Evolutionary conservation across 2,113 vertebrate species (phyloP), one percentile per base, ranked within the genome.

Genomic region (Neolamprologus variostigma): DNA sequence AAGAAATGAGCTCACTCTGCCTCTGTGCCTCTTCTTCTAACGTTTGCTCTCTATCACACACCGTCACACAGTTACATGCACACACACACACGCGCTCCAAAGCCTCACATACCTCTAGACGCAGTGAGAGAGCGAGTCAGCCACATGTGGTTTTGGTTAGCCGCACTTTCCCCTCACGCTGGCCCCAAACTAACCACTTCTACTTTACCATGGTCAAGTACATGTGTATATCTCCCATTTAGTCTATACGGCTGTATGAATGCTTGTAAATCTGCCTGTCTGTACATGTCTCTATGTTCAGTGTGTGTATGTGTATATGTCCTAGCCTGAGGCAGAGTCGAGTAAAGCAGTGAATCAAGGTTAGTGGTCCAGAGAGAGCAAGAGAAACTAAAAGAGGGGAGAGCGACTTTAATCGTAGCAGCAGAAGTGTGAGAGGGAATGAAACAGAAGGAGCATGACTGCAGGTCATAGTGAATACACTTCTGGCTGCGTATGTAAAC

Each of bases 121-220:
- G 6, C 81, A 91, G 80, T 3, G 23, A 90, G 85, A 73, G 76
- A 45, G 53, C 42, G 28, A 86, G 87, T 84, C 91, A 88, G 92
- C 93, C 93, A 92, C 95, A 96, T 95, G 94, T 95, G 95, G 95
- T 93, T 96, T 93, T 3, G 92, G 95, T 95, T 95, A 95, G 91
- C 92, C 94, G 80, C 94, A 89, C 90, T 90, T 89, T 91, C 63
- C 87, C 94, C 89, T 88, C 83, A 47, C 79, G 12, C 57, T 61
- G 94, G 91, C 95, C 95, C 86, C 94, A 91, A 90, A 93, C 89
- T 89, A 89, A 94, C 94, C 92, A 79, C 91, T 85, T 88, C 45
- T 90, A 86, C 91, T 89, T 91, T 55, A 82, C 86, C 83, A 82
- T n/a, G 88, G 90, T 91, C 86, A 90, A 90, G 83, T 93, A 91